A percentile compares a stretch with the other conserved stretches of the same genome.
These are phyloP conservation scores for Cataglyphis cursor DNA, from an alignment of 2,888 invertebrate genomes.

Conservation along the genomic window DNA sequence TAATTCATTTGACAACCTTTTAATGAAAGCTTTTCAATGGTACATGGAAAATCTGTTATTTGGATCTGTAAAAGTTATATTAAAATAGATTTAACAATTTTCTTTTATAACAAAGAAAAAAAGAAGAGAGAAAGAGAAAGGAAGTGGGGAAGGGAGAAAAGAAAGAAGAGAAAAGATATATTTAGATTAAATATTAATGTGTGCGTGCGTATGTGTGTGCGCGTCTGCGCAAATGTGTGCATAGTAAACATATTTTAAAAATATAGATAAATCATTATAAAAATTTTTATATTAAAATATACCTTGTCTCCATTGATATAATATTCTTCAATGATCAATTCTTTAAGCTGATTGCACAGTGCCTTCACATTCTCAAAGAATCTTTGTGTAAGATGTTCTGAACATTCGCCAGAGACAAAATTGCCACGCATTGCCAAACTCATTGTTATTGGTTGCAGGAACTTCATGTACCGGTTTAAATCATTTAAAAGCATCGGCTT, in stretches of 20 bases:
- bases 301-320: slow-evolving; percentile 88
- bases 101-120: background rate
- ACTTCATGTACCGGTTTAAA: slow-evolving; percentile 87
- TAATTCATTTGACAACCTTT: slow-evolving; percentile 88
- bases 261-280: background rate
- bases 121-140: background rate
- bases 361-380: slow-evolving; percentile 84
- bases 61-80: slow-evolving; percentile 87
- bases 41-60: slow-evolving; percentile 90
- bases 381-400: slow-evolving; percentile 81
- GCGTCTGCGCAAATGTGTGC: too few relatives aligned
- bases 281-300: slow-evolving; percentile 70
- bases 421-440: slow-evolving; percentile 81
- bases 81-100: slow-evolving; percentile 5
- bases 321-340: slow-evolving; percentile 87
- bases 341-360: slow-evolving; percentile 86
- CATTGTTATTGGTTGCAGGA: slow-evolving; percentile 86
- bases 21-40: slow-evolving; percentile 89
- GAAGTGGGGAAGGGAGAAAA: background rate
- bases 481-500: slow-evolving; percentile 80
- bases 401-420: slow-evolving; percentile 81
- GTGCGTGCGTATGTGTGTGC: too few relatives aligned
- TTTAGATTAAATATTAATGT: background rate
- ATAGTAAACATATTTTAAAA: background rate
- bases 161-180: background rate